Conservation (phyloP, 2,797 vertebrate species). For the Diceros bicornis region DNA sequence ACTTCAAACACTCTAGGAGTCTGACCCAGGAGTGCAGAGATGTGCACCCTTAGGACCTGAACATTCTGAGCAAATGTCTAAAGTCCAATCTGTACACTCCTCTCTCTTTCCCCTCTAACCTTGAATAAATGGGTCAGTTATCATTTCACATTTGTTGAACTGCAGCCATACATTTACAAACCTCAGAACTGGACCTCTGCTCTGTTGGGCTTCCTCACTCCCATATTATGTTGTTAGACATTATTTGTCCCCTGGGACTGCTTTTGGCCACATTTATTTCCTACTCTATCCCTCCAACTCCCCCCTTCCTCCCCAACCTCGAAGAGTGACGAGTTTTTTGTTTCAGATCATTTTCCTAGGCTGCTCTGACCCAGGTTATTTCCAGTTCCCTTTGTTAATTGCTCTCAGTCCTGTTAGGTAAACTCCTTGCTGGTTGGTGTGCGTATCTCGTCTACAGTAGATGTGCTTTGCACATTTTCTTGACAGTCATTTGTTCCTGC, state of each 20-base stretch:
- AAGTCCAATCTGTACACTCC: neutral
- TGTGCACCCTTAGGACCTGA: neutral
- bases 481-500: slow-evolving; percentile 70
- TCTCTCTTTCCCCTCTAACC: neutral
- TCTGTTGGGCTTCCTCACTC: neutral
- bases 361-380: neutral
- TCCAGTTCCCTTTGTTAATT: neutral
- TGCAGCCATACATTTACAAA: neutral
- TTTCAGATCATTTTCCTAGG: neutral
- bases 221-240: neutral
- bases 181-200: neutral
- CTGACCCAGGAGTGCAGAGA: neutral
- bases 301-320: neutral
- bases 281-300: neutral
- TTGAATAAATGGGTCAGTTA: neutral
- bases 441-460: neutral
- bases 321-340: neutral
- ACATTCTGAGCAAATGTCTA: neutral
- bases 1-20: neutral
- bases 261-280: slow-evolving; percentile 28
- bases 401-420: neutral
- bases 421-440: neutral
- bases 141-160: neutral
- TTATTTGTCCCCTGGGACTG: neutral
- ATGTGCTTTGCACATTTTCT: slow-evolving; percentile 66